Evolutionary conservation across 2,888 invertebrate species (phyloP).

Genomic region (Therioaphis trifolii): DNA sequence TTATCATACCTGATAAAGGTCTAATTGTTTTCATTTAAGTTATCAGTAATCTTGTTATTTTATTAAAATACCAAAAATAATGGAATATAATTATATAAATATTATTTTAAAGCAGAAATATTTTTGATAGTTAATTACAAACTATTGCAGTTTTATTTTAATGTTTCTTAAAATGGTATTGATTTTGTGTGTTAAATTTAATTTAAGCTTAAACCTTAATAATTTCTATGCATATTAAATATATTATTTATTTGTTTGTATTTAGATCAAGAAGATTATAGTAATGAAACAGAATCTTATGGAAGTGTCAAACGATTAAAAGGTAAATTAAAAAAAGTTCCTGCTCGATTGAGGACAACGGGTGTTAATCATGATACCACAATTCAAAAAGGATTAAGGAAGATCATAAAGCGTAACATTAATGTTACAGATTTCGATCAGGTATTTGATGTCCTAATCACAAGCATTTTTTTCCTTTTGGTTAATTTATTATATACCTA

Average conservation of each 20-base stretch:
- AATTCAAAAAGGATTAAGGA: conserved; percentile 59
- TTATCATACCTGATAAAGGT: too few species aligned
- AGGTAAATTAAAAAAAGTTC: conserved; percentile 52
- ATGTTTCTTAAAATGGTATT: too few species aligned
- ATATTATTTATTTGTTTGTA: background rate
- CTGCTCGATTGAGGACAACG: conserved; percentile 11
- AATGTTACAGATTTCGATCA: conserved; percentile 61
- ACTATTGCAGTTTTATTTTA: too few species aligned
- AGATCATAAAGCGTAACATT: conserved; percentile 58
- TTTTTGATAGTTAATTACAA: too few species aligned
- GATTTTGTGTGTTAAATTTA: too few species aligned
- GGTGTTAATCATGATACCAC: conserved; percentile 26
- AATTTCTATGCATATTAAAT: background rate
- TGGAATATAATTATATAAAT: too few species aligned
- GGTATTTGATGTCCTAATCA: conserved; percentile 58
- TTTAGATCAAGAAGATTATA: conserved; percentile 46
- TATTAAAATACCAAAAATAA: too few species aligned
- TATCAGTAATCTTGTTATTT: too few species aligned
- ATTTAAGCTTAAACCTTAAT: too few species aligned
- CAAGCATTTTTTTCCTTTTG: conserved; percentile 45
- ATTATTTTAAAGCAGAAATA: too few species aligned
- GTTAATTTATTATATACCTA: conserved; percentile 19
- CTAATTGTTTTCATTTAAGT: too few species aligned
- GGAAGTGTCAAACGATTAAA: conserved; percentile 44
- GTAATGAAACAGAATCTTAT: conserved; percentile 38